phyloP scores from a whole-genome alignment of 2,797 vertebrate species.

The Falco naumanni region DNA sequence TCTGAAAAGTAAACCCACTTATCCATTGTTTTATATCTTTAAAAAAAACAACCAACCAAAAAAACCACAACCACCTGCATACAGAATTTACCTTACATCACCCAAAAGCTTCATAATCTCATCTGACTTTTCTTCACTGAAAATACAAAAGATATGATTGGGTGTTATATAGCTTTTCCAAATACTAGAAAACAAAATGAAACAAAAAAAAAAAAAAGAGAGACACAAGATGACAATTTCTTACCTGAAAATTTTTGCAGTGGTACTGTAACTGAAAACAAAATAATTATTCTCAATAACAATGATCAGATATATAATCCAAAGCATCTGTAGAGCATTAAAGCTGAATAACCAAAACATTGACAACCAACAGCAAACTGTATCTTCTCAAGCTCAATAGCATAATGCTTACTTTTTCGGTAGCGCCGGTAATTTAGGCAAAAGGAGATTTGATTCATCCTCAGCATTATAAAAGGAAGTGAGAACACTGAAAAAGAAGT shows the following conservation, averaged over 20 bases:
- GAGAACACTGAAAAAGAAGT: constrained; percentile 81
- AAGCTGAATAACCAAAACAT: not conserved
- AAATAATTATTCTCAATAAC: constrained; percentile 16
- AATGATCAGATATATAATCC: not conserved
- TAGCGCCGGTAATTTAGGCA: constrained; percentile 92
- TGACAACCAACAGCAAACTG: not conserved
- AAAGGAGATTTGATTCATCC: constrained; percentile 92
- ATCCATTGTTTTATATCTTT: not conserved
- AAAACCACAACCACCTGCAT: not conserved
- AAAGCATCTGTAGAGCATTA: not conserved
- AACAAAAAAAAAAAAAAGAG: not conserved
- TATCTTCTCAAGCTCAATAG: not conserved
- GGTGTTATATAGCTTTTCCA: not conserved
- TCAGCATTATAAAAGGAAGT: constrained; percentile 92
- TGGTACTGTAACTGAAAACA: constrained; percentile 90
- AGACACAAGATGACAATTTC: not conserved
- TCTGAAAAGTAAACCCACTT: not conserved
- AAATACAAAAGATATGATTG: constrained; percentile 53
- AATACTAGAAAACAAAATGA: not conserved
- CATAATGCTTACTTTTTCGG: constrained; percentile 89
- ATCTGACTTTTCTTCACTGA: constrained; percentile 98
- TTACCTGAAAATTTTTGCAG: constrained; percentile 97
- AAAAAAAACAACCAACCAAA: not conserved
- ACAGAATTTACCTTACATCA: constrained; percentile 87
- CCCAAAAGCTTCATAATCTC: constrained; percentile 97